Percentiles rank a stretch among this genome's conserved stretches.
phyloP scores from a whole-genome alignment of 2,888 invertebrate genomes.

The Kryphioiulus occultus region DNA sequence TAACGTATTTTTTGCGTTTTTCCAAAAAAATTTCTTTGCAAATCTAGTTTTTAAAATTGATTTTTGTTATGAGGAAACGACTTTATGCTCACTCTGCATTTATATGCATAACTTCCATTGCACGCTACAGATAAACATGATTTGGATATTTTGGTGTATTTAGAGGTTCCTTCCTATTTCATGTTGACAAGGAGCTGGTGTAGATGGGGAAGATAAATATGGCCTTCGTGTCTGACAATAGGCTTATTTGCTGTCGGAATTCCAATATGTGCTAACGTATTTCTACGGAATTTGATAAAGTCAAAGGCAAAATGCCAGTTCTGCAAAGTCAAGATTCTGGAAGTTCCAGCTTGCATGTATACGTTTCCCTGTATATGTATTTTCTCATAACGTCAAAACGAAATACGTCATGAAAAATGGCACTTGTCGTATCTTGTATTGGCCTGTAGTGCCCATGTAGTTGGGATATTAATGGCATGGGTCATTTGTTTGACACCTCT shows the following conservation, averaged over 20 bases:
- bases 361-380: neutral
- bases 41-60: too few relatives aligned
- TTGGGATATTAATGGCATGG: neutral
- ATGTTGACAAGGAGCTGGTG: neutral
- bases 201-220: constrained; percentile 18
- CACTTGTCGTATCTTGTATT: constrained; percentile 29
- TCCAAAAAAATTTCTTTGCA: too few relatives aligned
- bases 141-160: constrained; percentile 9
- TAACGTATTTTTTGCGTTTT: too few relatives aligned
- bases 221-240: constrained; percentile 45
- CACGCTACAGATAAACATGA: neutral
- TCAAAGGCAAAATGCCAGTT: constrained; percentile 46
- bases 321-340: constrained; percentile 26
- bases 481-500: neutral
- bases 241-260: constrained; percentile 46
- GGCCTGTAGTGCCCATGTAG: neutral
- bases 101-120: neutral
- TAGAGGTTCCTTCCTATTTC: constrained; percentile 18
- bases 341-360: neutral
- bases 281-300: constrained; percentile 46
- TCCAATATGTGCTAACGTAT: constrained; percentile 42
- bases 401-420: constrained; percentile 6
- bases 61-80: too few relatives aligned
- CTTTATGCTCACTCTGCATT: too few relatives aligned
- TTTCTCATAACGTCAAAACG: neutral